Conservation (phyloP, 2,888 invertebrate species). For the Chaitophorus viminalis region DNA sequence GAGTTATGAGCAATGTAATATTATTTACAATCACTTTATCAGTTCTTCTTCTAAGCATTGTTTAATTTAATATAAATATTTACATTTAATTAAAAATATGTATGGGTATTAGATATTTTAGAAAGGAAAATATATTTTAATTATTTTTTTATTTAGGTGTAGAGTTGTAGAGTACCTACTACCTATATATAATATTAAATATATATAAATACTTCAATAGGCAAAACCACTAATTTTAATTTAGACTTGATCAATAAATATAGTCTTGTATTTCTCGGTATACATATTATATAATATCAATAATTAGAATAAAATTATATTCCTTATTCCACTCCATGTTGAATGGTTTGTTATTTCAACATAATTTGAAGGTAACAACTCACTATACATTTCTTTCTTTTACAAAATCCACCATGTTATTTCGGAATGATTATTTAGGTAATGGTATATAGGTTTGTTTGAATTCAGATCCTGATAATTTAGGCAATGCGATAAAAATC, state of each 20-base stretch:
- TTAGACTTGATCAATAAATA: neutral
- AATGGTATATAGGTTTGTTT: constrained; percentile 8
- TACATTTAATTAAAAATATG: too few species aligned
- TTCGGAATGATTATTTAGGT: constrained; percentile 33
- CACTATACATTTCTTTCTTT: constrained; percentile 28
- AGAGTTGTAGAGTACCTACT: too few species aligned
- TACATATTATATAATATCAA: neutral
- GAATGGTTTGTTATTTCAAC: constrained; percentile 18
- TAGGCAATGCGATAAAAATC: constrained; percentile 38
- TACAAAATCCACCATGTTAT: constrained; percentile 21
- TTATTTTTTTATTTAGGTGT: too few species aligned
- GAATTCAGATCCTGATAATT: neutral
- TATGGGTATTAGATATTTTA: too few species aligned
- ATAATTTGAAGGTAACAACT: constrained; percentile 29
- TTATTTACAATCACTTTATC: too few species aligned
- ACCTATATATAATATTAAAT: too few species aligned
- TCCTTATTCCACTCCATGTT: neutral
- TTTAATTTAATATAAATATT: too few species aligned
- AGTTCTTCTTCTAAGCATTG: too few species aligned
- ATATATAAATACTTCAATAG: too few species aligned
- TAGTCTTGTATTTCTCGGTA: neutral
- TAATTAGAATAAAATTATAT: neutral
- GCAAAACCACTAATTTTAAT: too few species aligned
- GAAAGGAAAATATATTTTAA: too few species aligned
- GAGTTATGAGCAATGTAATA: too few species aligned